Evolutionary conservation across 2,888 invertebrate species (phyloP), one percentile per base, ranked within the genome.

Genomic region (Orgyia antiqua): DNA sequence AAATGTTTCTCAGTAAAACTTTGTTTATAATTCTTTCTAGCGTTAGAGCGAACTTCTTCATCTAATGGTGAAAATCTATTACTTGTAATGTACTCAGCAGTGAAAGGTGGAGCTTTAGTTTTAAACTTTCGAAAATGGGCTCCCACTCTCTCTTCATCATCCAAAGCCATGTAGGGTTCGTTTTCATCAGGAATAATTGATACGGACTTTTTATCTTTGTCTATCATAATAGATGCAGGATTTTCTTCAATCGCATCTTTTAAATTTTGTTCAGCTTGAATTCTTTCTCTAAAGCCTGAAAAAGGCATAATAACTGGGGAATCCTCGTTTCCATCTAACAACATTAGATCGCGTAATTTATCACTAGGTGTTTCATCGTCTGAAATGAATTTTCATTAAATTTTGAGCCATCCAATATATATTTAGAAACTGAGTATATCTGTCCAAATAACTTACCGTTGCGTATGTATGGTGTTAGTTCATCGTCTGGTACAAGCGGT

Each of bases 401-500:
- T n/a, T n/a, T n/a, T n/a, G n/a, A n/a, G n/a, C n/a, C n/a, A n/a
- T n/a, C n/a, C n/a, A n/a, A n/a, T n/a, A n/a, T n/a, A n/a, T n/a
- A n/a, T n/a, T n/a, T n/a, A n/a, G n/a, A n/a, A n/a, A n/a, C n/a
- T n/a, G n/a, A n/a, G n/a, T n/a, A n/a, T n/a, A n/a, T n/a, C n/a
- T n/a, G n/a, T n/a, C n/a, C n/a, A n/a, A n/a, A n/a, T n/a, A n/a
- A 5, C 7, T 32, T 58, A 82, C 82, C 77, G 70, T 77, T 70
- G 8, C 66, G 44, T 36, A 77, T 41, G 37, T 66, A 75, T 26
- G 70, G 56, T 28, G 68, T 55, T 5, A 70, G 68, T 35, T 79
- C 76, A 41, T 87, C 87, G 21, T 83, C 84, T 30, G 88, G 86
- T 25, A 79, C 71, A 36, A 88, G 58, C 32, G 93, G 92, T 12